Evolutionary conservation across 1,140 invertebrate genomes (phyloP).

Genomic region (Papilio dardanus): DNA sequence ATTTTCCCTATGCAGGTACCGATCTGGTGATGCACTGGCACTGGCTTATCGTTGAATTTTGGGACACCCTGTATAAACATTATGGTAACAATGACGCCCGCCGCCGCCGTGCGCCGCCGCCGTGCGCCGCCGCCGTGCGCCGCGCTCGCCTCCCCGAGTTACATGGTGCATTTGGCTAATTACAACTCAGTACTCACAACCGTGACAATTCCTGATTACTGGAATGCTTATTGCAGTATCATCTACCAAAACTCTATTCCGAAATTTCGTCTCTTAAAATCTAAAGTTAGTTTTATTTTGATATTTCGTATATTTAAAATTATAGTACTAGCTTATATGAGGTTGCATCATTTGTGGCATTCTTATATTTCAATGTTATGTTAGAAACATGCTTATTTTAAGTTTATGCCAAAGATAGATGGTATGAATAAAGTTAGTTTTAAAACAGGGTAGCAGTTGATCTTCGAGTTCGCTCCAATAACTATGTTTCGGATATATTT

Average conservation of each 20-base stretch:
- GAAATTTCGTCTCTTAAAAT: constrained; percentile 7
- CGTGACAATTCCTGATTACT: constrained; percentile 74
- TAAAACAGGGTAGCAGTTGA: constrained; percentile 15
- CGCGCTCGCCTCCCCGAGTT: constrained; percentile 55
- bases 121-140: constrained; percentile 41
- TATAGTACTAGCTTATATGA: background rate
- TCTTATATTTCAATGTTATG: background rate
- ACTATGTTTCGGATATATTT: constrained; percentile 42
- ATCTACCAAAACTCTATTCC: constrained; percentile 43
- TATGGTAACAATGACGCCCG: constrained; percentile 72
- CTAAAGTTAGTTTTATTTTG: background rate
- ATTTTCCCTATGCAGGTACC: no score
- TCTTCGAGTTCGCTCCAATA: background rate
- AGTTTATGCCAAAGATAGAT: background rate
- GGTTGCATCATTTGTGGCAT: no score
- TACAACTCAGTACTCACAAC: constrained; percentile 71
- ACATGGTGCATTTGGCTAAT: constrained; percentile 80
- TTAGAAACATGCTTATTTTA: background rate
- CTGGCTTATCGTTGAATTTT: no score
- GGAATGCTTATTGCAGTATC: constrained; percentile 68
- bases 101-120: constrained; percentile 45
- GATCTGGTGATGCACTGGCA: no score
- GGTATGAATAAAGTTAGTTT: constrained; percentile 45
- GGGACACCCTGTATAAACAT: no score
- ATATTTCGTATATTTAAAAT: background rate